Percentiles rank a stretch among this genome's conserved stretches.
Evolutionary conservation across 2,797 vertebrate genomes (phyloP).

Genomic region (Dromococcyx pavoninus): DNA sequence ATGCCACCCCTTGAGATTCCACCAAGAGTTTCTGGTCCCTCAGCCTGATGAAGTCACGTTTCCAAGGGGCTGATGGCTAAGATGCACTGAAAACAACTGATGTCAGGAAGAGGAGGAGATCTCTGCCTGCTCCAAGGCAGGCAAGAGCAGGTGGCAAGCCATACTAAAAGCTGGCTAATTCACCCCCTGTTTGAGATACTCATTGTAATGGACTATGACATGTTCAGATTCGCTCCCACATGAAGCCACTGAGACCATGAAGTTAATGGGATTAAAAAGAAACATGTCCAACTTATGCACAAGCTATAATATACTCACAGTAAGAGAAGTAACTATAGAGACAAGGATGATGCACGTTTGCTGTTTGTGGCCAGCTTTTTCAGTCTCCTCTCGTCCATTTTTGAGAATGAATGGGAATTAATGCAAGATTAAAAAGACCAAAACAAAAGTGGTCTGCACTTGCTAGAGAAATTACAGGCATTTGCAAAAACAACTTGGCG

Average conservation of each 20-base stretch:
- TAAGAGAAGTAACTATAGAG: not conserved
- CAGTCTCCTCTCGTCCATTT: not conserved
- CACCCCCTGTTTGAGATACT: not conserved
- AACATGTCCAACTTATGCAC: rapidly evolving
- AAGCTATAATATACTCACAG: not conserved
- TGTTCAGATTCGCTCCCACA: not conserved
- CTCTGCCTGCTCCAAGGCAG: not conserved
- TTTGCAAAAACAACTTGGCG: not conserved
- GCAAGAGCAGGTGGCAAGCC: not conserved
- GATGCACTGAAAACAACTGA: not conserved
- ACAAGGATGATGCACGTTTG: not conserved
- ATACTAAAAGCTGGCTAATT: not conserved
- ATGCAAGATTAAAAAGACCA: not conserved
- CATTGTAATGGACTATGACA: not conserved
- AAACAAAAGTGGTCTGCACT: not conserved
- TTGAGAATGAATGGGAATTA: not conserved
- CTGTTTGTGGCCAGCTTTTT: not conserved
- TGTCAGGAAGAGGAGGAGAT: not conserved
- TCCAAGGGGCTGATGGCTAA: not conserved
- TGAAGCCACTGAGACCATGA: not conserved
- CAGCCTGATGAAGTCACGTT: not conserved
- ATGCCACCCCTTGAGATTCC: not conserved
- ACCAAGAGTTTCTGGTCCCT: rapidly evolving
- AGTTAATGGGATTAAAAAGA: not conserved
- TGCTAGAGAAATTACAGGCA: not conserved